phyloP scores from a whole-genome alignment of 2,113 vertebrate genomes.

The Stegostoma tigrinum region DNA sequence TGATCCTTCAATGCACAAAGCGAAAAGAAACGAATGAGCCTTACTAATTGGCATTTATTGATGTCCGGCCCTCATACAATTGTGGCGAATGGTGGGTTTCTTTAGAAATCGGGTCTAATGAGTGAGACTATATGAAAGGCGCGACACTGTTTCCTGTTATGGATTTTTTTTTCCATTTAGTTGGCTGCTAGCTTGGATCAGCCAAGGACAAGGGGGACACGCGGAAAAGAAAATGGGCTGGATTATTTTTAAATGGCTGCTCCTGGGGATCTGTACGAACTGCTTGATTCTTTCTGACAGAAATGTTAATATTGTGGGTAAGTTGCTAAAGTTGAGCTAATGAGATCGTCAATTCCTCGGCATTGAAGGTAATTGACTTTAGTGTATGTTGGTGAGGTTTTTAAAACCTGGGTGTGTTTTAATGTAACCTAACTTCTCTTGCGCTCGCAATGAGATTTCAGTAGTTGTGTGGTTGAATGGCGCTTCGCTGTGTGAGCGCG shows the following conservation, averaged over 20 bases:
- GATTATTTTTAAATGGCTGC: neutral
- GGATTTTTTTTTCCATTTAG: neutral
- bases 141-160: neutral
- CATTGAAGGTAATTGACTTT: neutral
- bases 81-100: neutral
- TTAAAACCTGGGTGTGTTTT: neutral
- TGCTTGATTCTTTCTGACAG: neutral
- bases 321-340: neutral
- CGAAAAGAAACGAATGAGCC: neutral
- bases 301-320: neutral
- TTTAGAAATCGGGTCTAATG: neutral
- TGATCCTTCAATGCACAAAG: neutral
- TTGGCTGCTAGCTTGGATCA: neutral
- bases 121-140: neutral
- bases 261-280: neutral
- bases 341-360: neutral
- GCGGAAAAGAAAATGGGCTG: neutral
- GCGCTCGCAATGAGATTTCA: neutral
- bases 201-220: neutral
- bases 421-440: neutral
- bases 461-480: neutral
- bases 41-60: neutral
- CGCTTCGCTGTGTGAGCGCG: neutral
- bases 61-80: neutral
- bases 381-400: neutral